These are phyloP conservation scores for Anoplolepis gracilipes DNA, from an alignment of 1,140 invertebrate genomes.

Conservation along the genomic window DNA sequence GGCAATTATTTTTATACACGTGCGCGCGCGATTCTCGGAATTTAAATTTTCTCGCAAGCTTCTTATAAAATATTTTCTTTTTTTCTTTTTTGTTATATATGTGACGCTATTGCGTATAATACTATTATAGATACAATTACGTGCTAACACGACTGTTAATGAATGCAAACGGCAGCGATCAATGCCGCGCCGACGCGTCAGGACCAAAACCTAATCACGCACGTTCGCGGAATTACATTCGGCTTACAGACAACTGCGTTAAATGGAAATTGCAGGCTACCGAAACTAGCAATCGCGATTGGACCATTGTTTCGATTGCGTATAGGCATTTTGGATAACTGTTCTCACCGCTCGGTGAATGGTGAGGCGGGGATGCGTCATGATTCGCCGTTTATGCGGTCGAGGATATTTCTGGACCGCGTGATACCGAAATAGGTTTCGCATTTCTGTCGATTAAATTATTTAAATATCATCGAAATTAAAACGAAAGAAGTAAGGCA, in stretches of 20 bases:
- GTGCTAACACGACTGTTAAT: conserved; percentile 62
- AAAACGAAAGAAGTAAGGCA: conserved; percentile 31
- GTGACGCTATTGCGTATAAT: not conserved
- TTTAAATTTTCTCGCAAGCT: not conserved
- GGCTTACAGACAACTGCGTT: conserved; percentile 80
- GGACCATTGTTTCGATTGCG: conserved; percentile 80
- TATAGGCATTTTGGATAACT: conserved; percentile 75
- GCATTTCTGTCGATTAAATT: conserved; percentile 63
- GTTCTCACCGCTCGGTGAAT: conserved; percentile 26
- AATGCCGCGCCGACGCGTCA: conserved; percentile 69
- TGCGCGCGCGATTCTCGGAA: too few species aligned
- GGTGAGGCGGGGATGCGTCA: conserved; percentile 55
- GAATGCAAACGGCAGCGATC: conserved; percentile 55
- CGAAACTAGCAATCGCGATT: conserved; percentile 75
- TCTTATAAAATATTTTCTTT: not conserved
- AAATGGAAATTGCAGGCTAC: conserved; percentile 80
- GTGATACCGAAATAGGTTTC: conserved; percentile 67
- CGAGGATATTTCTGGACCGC: conserved; percentile 56
- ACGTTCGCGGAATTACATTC: conserved; percentile 77
- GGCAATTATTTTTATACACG: not conserved
- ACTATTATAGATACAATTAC: conserved; percentile 50
- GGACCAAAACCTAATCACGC: conserved; percentile 78
- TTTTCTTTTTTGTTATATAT: not conserved
- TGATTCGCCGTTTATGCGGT: conserved; percentile 63
- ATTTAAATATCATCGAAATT: conserved; percentile 67